Evolutionary conservation across 2,797 vertebrate species (phyloP).

Genomic region (Crossoptilon crossoptilon): DNA sequence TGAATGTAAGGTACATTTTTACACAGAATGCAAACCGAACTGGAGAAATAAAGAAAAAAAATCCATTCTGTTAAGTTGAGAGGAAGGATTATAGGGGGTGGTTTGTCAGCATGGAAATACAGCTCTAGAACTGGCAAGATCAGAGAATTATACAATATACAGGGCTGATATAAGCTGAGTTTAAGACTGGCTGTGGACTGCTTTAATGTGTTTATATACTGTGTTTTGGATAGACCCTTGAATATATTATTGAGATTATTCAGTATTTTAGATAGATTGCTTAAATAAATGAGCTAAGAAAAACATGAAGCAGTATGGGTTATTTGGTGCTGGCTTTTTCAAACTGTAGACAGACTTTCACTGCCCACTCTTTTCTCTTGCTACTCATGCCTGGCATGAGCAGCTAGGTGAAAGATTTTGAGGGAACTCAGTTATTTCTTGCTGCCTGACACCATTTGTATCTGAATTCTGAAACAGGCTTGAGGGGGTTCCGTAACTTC

Average conservation of each 20-base stretch:
- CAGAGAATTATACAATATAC: background rate
- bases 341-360: background rate
- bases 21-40: background rate
- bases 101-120: background rate
- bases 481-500: background rate
- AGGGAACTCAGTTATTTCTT: background rate
- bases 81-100: background rate
- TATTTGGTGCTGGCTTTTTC: background rate
- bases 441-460: background rate
- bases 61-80: background rate
- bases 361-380: background rate
- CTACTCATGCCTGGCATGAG: background rate
- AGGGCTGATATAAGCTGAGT: background rate
- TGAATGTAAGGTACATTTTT: background rate
- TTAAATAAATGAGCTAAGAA: background rate
- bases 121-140: background rate
- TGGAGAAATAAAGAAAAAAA: background rate
- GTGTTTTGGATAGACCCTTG: background rate
- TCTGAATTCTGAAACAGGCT: background rate
- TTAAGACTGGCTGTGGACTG: background rate
- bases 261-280: background rate
- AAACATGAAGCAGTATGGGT: background rate
- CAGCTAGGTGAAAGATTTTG: background rate
- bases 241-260: background rate
- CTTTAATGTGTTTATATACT: background rate